Evolutionary conservation across 2,888 invertebrate species (phyloP).

Genomic region (Tuberolachnus salignus): DNA sequence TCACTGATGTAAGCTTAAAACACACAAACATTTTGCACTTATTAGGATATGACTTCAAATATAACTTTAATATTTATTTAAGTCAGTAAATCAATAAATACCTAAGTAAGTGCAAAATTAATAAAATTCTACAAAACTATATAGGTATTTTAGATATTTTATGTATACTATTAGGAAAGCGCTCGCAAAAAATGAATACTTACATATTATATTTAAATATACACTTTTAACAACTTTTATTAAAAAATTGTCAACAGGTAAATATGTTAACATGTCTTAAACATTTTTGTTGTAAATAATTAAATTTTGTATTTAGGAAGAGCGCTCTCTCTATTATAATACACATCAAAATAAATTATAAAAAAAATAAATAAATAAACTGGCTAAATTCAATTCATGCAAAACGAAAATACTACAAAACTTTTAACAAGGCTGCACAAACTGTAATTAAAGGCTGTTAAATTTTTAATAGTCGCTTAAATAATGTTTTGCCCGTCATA

Average conservation of each 20-base stretch:
- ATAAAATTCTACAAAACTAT: conserved; percentile 30
- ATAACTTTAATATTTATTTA: not conserved
- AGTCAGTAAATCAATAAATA: conserved; percentile 1
- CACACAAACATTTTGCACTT: conserved; percentile 47
- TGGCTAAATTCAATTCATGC: conserved; percentile 44
- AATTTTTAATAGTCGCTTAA: not conserved
- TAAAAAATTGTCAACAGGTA: not conserved
- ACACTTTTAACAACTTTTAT: not conserved
- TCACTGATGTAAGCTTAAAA: conserved; percentile 50
- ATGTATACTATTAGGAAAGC: conserved; percentile 1
- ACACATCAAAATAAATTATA: not conserved
- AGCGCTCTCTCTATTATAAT: conserved; percentile 10
- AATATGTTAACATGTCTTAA: not conserved
- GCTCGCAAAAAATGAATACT: conserved; percentile 13
- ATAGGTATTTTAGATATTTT: not conserved
- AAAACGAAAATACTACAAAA: conserved; percentile 30
- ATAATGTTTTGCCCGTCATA: not conserved
- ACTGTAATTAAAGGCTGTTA: not conserved
- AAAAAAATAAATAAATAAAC: conserved; percentile 17
- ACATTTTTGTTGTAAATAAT: not conserved
- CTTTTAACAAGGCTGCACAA: not conserved
- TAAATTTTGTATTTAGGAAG: not conserved
- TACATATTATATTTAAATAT: not conserved
- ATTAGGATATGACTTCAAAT: conserved; percentile 36
- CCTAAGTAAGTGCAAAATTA: conserved; percentile 42